Conservation (phyloP, 2,888 invertebrate species). For the Clunio marinus region DNA sequence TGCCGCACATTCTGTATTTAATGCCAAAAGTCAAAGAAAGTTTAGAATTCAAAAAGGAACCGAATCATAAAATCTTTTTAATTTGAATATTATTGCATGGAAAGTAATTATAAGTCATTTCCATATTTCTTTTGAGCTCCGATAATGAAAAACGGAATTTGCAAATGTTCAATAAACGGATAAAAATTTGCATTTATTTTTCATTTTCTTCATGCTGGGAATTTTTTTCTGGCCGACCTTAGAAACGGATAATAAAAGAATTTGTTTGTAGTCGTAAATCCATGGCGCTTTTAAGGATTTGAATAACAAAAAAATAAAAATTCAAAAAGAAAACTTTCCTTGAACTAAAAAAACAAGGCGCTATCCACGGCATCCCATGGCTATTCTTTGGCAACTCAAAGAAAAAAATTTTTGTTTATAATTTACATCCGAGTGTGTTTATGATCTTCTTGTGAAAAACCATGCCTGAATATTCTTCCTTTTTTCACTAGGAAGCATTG, state of each 20-base stretch:
- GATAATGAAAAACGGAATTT: conserved; percentile 24
- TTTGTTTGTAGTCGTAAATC: neutral
- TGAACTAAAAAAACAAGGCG: neutral
- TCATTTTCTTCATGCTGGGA: neutral
- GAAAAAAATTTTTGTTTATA: too few relatives aligned
- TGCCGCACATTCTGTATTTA: neutral
- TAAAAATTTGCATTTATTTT: conserved; percentile 29
- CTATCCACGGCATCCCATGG: neutral
- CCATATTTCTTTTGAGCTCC: conserved; percentile 4
- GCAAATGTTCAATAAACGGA: conserved; percentile 9
- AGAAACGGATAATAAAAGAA: neutral
- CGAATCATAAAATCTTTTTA: conserved; percentile 15
- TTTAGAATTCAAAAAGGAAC: neutral
- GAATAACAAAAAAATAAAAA: neutral
- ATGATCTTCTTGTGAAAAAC: too few relatives aligned
- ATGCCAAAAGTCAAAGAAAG: neutral
- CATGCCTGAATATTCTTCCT: too few relatives aligned
- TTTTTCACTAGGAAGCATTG: too few relatives aligned
- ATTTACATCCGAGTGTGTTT: too few relatives aligned
- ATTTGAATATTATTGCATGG: conserved; percentile 35
- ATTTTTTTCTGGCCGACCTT: neutral
- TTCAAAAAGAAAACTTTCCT: too few relatives aligned
- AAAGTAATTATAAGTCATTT: neutral
- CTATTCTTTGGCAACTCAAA: neutral
- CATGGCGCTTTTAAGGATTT: conserved; percentile 29